A percentile compares a stretch with the other conserved stretches of the same genome.
phyloP scores from a whole-genome alignment of 2,113 vertebrate species.

The Colistium nudipinnis region DNA sequence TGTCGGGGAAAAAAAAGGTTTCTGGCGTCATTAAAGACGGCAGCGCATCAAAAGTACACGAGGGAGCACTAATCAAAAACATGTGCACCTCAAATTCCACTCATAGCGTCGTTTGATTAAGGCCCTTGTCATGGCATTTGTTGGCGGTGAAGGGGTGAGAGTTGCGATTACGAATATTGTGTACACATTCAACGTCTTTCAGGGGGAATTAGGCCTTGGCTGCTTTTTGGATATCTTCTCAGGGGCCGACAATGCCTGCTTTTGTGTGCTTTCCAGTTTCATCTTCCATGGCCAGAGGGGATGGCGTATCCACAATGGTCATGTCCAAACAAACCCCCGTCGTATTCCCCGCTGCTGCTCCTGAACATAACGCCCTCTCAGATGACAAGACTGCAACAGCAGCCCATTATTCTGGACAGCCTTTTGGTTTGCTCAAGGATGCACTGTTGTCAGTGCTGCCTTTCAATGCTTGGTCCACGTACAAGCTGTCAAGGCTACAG shows the following conservation, averaged over 20 bases:
- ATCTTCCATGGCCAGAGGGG: conserved; percentile 67
- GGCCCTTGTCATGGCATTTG: conserved; percentile 49
- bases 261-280: conserved; percentile 61
- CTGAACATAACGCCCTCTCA: conserved; percentile 57
- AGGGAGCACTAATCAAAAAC: conserved; percentile 68
- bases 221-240: conserved; percentile 19
- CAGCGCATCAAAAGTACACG: conserved; percentile 37
- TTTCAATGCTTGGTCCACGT: conserved; percentile 69
- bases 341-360: conserved; percentile 43
- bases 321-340: conserved; percentile 75
- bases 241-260: conserved; percentile 37
- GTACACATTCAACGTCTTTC: conserved; percentile 40
- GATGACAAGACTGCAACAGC: conserved; percentile 69
- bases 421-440: conserved; percentile 70
- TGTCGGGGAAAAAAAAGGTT: conserved; percentile 55
- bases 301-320: conserved; percentile 50
- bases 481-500: conserved; percentile 64
- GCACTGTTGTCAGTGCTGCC: conserved; percentile 71
- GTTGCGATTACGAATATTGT: conserved; percentile 33
- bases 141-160: conserved; percentile 40
- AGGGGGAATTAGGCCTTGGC: conserved; percentile 32
- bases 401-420: conserved; percentile 68
- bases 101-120: conserved; percentile 58
- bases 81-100: conserved; percentile 68
- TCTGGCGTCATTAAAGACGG: conserved; percentile 56